Evolutionary conservation across 2,797 vertebrate species (phyloP).

Genomic region (Sebastes glaucus): DNA sequence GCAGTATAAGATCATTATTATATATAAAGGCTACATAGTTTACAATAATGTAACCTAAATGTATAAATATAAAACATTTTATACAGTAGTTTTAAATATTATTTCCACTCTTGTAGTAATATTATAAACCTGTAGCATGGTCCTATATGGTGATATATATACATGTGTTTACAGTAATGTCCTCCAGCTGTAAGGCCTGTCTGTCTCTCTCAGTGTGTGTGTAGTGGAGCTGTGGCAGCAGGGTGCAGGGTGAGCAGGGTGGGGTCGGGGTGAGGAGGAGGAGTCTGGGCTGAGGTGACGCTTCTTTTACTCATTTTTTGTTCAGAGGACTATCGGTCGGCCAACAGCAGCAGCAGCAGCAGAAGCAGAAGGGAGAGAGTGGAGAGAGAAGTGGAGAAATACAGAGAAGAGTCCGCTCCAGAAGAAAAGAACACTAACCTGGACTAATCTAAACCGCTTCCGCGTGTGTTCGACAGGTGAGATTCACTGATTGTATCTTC

Average conservation of each 20-base stretch:
- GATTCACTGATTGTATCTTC: neutral
- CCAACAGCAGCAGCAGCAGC: neutral
- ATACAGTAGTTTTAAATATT: neutral
- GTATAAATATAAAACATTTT: neutral
- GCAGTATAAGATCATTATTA: too few relatives aligned
- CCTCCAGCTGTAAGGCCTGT: too few relatives aligned
- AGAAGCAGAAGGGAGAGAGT: neutral
- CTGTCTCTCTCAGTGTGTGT: neutral
- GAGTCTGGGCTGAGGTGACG: constrained; percentile 70
- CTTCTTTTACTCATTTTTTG: constrained; percentile 65
- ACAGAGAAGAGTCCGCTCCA: neutral
- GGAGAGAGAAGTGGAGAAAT: neutral
- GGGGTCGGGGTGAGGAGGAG: constrained; percentile 61
- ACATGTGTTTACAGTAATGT: too few relatives aligned
- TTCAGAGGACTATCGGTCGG: constrained; percentile 46
- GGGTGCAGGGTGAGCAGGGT: constrained; percentile 22
- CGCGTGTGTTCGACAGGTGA: constrained; percentile 61
- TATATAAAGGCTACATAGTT: too few relatives aligned
- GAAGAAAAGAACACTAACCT: neutral
- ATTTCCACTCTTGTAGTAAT: neutral
- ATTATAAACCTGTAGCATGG: too few relatives aligned
- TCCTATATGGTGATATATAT: too few relatives aligned
- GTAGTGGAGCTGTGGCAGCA: neutral
- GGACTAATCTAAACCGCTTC: constrained; percentile 25
- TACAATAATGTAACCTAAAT: neutral